Conservation (phyloP, 1,140 invertebrate species). For the Armadillidium nasatum region DNA sequence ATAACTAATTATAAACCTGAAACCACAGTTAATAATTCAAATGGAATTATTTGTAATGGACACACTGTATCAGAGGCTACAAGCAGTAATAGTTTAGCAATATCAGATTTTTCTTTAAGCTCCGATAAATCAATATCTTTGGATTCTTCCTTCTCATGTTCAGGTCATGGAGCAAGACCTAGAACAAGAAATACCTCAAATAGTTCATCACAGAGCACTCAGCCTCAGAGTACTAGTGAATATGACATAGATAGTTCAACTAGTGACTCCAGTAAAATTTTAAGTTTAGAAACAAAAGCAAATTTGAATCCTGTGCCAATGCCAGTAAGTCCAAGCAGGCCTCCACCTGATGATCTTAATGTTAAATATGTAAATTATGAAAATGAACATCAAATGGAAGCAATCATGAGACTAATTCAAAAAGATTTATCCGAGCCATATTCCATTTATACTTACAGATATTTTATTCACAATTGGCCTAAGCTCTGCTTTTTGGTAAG, state of each 20-base stretch:
- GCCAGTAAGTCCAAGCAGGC: conserved; percentile 5
- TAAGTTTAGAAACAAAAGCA: conserved; percentile 37
- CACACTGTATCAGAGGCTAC: conserved; percentile 40
- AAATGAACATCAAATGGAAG: conserved; percentile 85
- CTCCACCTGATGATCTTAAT: conserved; percentile 31
- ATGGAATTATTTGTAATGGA: conserved; percentile 37
- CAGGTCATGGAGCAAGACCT: conserved; percentile 34
- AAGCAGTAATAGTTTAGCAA: conserved; percentile 39
- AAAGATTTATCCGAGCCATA: conserved; percentile 99
- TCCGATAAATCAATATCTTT: conserved; percentile 36
- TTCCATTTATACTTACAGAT: conserved; percentile 99
- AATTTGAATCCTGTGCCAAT: conserved; percentile 38
- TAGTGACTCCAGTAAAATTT: conserved; percentile 34
- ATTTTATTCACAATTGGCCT: conserved; percentile 99
- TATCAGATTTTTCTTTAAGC: conserved; percentile 43
- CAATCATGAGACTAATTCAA: conserved; percentile 97
- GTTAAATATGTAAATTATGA: conserved; percentile 70
- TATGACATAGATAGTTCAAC: conserved; percentile 27
- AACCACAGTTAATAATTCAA: conserved; percentile 18
- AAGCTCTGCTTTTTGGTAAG: conserved; percentile 93
- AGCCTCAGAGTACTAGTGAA: conserved; percentile 37
- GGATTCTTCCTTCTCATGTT: conserved; percentile 38
- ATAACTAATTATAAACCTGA: conserved; percentile 25
- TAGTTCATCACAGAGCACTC: conserved; percentile 41
- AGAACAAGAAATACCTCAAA: conserved; percentile 43